Percentiles rank a stretch among this genome's conserved stretches.
Conservation (phyloP, 2,113 vertebrate species). For the Podarcis muralis region DNA sequence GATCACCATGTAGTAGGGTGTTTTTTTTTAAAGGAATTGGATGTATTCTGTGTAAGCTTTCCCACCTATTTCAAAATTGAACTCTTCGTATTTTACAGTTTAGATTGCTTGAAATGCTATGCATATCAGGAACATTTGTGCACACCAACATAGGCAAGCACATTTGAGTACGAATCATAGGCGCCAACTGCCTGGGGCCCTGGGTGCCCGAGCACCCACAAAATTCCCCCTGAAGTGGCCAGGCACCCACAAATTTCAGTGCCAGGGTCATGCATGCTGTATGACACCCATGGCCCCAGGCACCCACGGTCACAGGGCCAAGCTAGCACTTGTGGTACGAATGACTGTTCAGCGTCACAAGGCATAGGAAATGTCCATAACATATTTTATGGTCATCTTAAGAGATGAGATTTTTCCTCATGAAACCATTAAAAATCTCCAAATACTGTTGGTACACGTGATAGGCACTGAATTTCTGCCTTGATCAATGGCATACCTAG, state of each 20-base stretch:
- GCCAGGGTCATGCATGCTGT: too few relatives aligned
- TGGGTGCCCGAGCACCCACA: too few relatives aligned
- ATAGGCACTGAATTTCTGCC: neutral
- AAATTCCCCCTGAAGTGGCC: too few relatives aligned
- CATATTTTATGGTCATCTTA: neutral
- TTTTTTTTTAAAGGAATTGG: neutral
- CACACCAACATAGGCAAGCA: neutral
- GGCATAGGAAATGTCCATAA: neutral
- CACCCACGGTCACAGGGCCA: too few relatives aligned
- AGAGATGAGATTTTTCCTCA: constrained; percentile 8
- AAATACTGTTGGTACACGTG: neutral
- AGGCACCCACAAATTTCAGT: too few relatives aligned
- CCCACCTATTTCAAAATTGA: neutral
- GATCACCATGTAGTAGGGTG: neutral
- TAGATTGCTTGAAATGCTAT: neutral
- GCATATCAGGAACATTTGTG: neutral
- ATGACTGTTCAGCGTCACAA: neutral
- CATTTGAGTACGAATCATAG: neutral
- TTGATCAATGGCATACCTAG: neutral
- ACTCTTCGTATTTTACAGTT: constrained; percentile 40
- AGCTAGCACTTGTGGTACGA: neutral
- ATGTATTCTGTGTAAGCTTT: neutral
- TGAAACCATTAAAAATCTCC: constrained; percentile 19
- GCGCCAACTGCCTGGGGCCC: too few relatives aligned
- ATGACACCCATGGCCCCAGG: too few relatives aligned